Evolutionary conservation across 2,888 invertebrate genomes (phyloP).

Genomic region (Nomada ferruginata): DNA sequence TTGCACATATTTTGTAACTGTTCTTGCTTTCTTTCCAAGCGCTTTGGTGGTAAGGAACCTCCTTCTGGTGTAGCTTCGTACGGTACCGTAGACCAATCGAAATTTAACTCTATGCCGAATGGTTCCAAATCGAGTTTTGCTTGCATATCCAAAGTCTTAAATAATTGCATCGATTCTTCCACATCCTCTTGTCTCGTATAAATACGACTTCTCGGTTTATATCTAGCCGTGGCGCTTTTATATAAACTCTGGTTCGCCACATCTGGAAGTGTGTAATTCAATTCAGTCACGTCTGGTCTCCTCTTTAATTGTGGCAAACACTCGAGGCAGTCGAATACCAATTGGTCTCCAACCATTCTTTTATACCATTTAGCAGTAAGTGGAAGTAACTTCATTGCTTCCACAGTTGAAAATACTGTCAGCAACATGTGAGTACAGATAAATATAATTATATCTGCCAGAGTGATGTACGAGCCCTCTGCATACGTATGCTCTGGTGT

Average conservation of each 20-base stretch:
- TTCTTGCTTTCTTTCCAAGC: conserved; percentile 92
- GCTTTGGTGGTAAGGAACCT: conserved; percentile 91
- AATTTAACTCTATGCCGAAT: conserved; percentile 83
- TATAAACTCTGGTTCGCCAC: conserved; percentile 89
- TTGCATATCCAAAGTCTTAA: conserved; percentile 84
- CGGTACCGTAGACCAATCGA: conserved; percentile 91
- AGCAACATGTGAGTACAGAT: conserved; percentile 89
- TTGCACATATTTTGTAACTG: conserved; percentile 94
- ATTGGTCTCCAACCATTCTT: conserved; percentile 77
- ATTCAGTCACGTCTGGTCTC: neutral
- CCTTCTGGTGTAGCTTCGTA: conserved; percentile 90
- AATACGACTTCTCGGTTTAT: conserved; percentile 89
- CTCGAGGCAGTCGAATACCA: conserved; percentile 76
- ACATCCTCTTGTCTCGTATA: conserved; percentile 92
- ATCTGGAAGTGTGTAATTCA: conserved; percentile 83
- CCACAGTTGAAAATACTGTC: conserved; percentile 81
- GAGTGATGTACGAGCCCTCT: conserved; percentile 92
- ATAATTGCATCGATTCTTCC: conserved; percentile 86
- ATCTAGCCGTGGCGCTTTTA: conserved; percentile 91
- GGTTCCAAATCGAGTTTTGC: conserved; percentile 80
- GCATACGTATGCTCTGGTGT: conserved; percentile 89
- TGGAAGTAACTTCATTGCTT: conserved; percentile 85
- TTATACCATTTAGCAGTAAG: conserved; percentile 88
- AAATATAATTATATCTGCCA: conserved; percentile 93
- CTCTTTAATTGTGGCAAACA: conserved; percentile 75